Evolutionary conservation across 2,113 vertebrate genomes (phyloP).

Genomic region (Ammodytes marinus): DNA sequence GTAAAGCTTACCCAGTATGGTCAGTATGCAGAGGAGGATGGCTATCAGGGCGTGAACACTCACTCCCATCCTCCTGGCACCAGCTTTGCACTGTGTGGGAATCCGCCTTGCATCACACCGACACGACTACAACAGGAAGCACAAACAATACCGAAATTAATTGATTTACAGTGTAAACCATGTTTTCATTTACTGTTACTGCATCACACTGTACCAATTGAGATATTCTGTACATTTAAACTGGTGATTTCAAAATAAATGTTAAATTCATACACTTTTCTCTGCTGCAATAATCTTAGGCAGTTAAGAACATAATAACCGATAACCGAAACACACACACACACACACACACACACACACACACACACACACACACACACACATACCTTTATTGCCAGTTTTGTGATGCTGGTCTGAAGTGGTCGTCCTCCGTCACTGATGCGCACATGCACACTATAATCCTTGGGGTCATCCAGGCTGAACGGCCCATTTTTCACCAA

Average conservation of each 20-base stretch:
- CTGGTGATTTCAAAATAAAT: background rate
- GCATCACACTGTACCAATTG: too few species aligned
- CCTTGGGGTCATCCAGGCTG: slow-evolving; percentile 86
- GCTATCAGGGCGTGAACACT: slow-evolving; percentile 90
- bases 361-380: slow-evolving; percentile 54
- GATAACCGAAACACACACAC: slow-evolving; percentile 50
- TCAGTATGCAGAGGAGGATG: slow-evolving; percentile 91
- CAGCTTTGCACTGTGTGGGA: slow-evolving; percentile 85
- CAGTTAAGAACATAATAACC: background rate
- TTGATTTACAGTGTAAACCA: background rate
- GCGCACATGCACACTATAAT: slow-evolving; percentile 87
- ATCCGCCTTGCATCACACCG: slow-evolving; percentile 85
- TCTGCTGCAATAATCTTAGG: background rate
- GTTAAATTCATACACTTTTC: background rate
- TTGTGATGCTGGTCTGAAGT: slow-evolving; percentile 82
- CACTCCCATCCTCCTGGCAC: slow-evolving; percentile 78
- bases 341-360: slow-evolving; percentile 70
- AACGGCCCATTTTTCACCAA: slow-evolving; percentile 89
- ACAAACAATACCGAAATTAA: background rate
- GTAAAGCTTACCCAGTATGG: slow-evolving; percentile 88
- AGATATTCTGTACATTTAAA: background rate
- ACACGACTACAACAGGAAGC: slow-evolving; percentile 81
- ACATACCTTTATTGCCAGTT: slow-evolving; percentile 87
- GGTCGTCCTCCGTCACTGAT: slow-evolving; percentile 91
- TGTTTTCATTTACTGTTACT: background rate